Evolutionary conservation across 2,888 invertebrate genomes (phyloP).

Genomic region (Lypha dubia): DNA sequence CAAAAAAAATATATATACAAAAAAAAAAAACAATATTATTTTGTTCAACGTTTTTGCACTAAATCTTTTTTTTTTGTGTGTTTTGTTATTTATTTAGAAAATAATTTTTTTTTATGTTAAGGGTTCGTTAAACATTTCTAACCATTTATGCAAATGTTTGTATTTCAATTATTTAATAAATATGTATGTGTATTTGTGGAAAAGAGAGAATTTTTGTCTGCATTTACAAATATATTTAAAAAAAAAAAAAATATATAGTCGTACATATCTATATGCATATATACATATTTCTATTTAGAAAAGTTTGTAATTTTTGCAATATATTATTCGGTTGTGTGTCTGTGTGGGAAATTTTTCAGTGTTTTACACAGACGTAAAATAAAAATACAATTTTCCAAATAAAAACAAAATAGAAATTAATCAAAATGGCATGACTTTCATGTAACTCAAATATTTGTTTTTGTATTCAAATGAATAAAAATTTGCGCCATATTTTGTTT

Average conservation of each 20-base stretch:
- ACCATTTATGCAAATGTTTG: conserved; percentile 66
- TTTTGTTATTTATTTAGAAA: conserved; percentile 4
- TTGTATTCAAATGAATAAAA: not conserved
- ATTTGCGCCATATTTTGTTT: too few relatives aligned
- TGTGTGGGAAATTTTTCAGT: not conserved
- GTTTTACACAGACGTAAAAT: not conserved
- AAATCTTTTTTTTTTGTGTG: conserved; percentile 4
- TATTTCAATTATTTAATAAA: conserved; percentile 64
- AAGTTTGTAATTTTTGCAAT: too few relatives aligned
- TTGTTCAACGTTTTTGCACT: not conserved
- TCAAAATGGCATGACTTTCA: not conserved
- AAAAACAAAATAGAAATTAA: not conserved
- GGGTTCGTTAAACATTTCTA: conserved; percentile 66
- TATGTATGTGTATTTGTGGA: conserved; percentile 23
- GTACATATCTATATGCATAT: not conserved
- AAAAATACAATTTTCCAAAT: not conserved
- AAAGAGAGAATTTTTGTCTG: not conserved
- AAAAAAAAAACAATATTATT: too few relatives aligned
- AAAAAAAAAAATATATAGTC: not conserved
- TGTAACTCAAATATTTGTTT: not conserved
- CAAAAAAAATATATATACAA: too few relatives aligned
- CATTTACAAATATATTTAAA: not conserved
- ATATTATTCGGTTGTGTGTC: too few relatives aligned
- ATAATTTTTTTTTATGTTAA: conserved; percentile 63
- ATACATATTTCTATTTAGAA: too few relatives aligned